Evolutionary conservation across 2,797 vertebrate genomes (phyloP).

Genomic region (Crocodylus rhombifer): DNA sequence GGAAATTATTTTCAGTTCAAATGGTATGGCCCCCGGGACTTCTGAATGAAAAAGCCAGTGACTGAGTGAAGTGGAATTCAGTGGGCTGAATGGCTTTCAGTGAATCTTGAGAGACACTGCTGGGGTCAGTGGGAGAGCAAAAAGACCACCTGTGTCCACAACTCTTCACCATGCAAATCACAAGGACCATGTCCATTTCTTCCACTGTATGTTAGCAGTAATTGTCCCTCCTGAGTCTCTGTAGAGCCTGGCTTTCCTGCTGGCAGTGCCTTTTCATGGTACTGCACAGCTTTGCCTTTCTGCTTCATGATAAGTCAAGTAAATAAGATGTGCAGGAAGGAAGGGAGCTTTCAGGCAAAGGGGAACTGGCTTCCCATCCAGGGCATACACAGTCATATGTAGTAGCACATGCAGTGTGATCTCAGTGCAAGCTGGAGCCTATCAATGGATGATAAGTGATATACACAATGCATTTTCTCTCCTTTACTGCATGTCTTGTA

Average conservation of each 20-base stretch:
- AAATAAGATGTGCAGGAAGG: background rate
- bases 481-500: background rate
- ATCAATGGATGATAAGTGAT: background rate
- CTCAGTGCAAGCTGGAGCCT: background rate
- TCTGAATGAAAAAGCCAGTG: background rate
- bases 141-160: background rate
- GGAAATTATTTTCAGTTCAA: background rate
- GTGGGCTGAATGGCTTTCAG: background rate
- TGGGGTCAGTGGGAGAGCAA: background rate
- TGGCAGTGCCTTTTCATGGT: background rate
- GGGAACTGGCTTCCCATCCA: background rate
- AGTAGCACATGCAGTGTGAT: background rate
- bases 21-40: background rate
- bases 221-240: fast-evolving
- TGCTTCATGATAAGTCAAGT: background rate
- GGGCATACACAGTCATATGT: fast-evolving
- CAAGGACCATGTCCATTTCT: background rate
- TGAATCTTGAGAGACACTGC: background rate
- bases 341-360: background rate
- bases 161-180: background rate
- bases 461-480: fast-evolving
- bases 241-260: background rate
- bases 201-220: background rate
- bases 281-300: background rate
- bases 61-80: background rate